Evolutionary conservation across 2,888 invertebrate species (phyloP), one percentile per base, ranked within the genome.

Genomic region (Ecdyonurus torrentis): DNA sequence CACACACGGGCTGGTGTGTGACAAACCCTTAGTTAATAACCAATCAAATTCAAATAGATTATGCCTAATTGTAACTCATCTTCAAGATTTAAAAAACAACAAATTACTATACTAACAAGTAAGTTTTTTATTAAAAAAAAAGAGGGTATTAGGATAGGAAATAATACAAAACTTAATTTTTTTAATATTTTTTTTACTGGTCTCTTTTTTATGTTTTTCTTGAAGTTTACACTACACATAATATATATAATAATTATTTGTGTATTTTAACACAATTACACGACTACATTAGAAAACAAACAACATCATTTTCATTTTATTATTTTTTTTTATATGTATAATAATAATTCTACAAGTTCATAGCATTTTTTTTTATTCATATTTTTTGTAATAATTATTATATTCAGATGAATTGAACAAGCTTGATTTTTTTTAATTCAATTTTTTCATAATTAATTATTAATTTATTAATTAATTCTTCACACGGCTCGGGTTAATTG

Each of bases 251-350:
- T 50, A 55, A 55, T 55, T 55, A 37, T 37, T 37, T 37, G 37
- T 37, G 22, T 55, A 55, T 55, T 55, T n/a, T 20, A 55, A 55
- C 55, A 55, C 55, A n/a, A n/a, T 55, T 55, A 55, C 55, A 55
- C 55, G 22, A n/a, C 55, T 55, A 55, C 5, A 55, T 55, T 55
- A 55, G 55, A 55, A 55, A 55, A 55, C 55, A 55, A 55, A 55
- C 55, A 55, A 55, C 37, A 37, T 37, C 15, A 10, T 37, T 37
- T 37, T 37, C 5, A 10, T 37, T 37, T 37, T 37, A 37, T 37
- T 37, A 37, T 37, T 37, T 10, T 37, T 37, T 37, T 15, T 10
- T 37, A 10, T 15, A 37, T 37, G n/a, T n/a, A n/a, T n/a, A n/a
- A 37, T 37, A 37, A 37, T 5, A 37, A 37, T 37, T 37, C 37